Evolutionary conservation across 2,113 vertebrate species (phyloP), one percentile per base, ranked within the genome.

Genomic region (Thryonomys swinderianus): DNA sequence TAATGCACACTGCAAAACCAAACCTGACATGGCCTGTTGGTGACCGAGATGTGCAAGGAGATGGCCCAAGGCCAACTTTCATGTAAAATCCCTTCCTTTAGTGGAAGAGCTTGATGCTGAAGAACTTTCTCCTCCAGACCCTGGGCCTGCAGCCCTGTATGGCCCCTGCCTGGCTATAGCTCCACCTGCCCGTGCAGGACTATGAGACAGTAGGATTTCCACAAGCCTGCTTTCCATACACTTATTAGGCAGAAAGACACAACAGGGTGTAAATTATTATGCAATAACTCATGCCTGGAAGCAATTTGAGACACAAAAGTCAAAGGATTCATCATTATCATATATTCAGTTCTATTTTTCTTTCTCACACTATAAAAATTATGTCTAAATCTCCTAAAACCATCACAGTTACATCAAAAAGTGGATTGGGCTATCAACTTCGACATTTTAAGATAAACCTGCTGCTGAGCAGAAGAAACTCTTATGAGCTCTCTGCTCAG

Each of bases 271-370:
- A 94, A 76, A 67, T 95, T 78, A 78, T 59, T 53, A 45, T 30
- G 88, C 83, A 93, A 25, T 92, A 91, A 91, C 71, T 97, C 81
- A 76, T 34, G 83, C 95, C 92, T 73, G 10, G 42, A 94, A 92
- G 76, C 85, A 42, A 95, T 86, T 88, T 66, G 73, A 96, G 7
- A 87, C 76, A 78, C 59, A 80, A 57, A 89, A 94, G 81, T 67
- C 30, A 78, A 96, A 88, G 74, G 94, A 95, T n/a, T 95, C 62
- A 95, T 95, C 96, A 85, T 87, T 67, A 95, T 88, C 95, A 84
- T 82, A 93, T 0, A 0, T 17, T 84, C 85, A 23, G 30, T 66
- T 85, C 7, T 8, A 90, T 48, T 85, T 83, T 91, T 97, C 78
- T 96, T 96, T 84, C 88, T 74, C 92, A 34, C 2, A 17, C 81